Evolutionary conservation across 2,888 invertebrate genomes (phyloP).

Genomic region (Ceraclea dissimilis): DNA sequence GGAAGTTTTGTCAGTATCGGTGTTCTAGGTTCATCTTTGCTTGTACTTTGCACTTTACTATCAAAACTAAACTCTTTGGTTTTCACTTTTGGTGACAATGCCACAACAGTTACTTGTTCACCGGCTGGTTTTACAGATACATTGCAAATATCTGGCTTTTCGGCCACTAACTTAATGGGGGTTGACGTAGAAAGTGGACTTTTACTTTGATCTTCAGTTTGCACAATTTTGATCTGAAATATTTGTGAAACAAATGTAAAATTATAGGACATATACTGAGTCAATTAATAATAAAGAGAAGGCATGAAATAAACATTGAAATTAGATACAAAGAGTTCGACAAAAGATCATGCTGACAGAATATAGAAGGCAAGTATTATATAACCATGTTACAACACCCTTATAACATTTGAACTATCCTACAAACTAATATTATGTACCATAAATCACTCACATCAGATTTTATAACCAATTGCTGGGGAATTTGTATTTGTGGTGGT

Average conservation of each 20-base stretch:
- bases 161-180: conserved; percentile 34
- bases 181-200: conserved; percentile 40
- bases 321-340: not conserved
- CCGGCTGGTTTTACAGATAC: conserved; percentile 25
- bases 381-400: conserved; percentile 23
- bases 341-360: not conserved
- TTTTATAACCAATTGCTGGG: not conserved
- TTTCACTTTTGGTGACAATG: conserved; percentile 38
- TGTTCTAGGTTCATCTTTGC: conserved; percentile 21
- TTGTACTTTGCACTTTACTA: conserved; percentile 7
- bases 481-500: not conserved
- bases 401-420: conserved; percentile 9
- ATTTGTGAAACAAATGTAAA: conserved; percentile 8
- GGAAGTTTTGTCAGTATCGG: conserved; percentile 17
- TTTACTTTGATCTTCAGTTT: conserved; percentile 30
- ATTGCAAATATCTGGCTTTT: conserved; percentile 23
- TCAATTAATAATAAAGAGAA: not conserved
- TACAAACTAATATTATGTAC: conserved; percentile 4
- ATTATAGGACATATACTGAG: not conserved
- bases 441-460: not conserved
- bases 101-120: conserved; percentile 37
- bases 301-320: not conserved
- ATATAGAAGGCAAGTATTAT: not conserved
- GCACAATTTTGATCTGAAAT: conserved; percentile 12
- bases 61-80: conserved; percentile 19